phyloP scores from a whole-genome alignment of 2,888 invertebrate species.

The Hirtodrosophila duncani region DNA sequence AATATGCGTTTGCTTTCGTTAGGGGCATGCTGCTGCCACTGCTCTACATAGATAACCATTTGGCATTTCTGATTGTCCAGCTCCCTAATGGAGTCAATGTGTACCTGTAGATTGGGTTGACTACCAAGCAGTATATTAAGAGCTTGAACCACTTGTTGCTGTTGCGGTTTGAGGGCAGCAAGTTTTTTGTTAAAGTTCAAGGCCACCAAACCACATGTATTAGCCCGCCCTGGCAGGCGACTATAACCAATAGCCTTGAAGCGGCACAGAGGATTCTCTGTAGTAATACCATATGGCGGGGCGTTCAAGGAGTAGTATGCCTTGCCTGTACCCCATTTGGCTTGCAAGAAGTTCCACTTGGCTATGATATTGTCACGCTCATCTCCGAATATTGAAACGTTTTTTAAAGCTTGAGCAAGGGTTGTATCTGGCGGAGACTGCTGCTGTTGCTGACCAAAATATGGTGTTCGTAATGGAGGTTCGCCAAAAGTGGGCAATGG shows the following conservation, averaged over 20 bases:
- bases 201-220: conserved; percentile 94
- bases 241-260: conserved; percentile 98
- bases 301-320: conserved; percentile 88
- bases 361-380: conserved; percentile 95
- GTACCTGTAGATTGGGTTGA: conserved; percentile 89
- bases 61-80: conserved; percentile 88
- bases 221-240: conserved; percentile 89
- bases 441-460: conserved; percentile 80
- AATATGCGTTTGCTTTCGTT: conserved; percentile 84
- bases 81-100: conserved; percentile 88
- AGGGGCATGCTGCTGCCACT: conserved; percentile 82
- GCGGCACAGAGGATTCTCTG: conserved; percentile 93
- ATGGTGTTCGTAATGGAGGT: conserved; percentile 74
- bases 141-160: conserved; percentile 84
- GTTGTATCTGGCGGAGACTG: conserved; percentile 83
- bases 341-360: conserved; percentile 95
- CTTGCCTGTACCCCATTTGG: conserved; percentile 82
- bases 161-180: conserved; percentile 86
- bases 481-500: conserved; percentile 74
- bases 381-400: conserved; percentile 93
- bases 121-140: conserved; percentile 87
- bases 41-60: conserved; percentile 86
- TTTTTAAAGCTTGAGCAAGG: conserved; percentile 86
- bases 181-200: conserved; percentile 90
- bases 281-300: conserved; percentile 87